A percentile compares a stretch with the other conserved stretches of the same genome.
These are phyloP conservation scores for Sminthurinus signatus DNA, from an alignment of 1,140 invertebrate genomes.

Conservation along the genomic window DNA sequence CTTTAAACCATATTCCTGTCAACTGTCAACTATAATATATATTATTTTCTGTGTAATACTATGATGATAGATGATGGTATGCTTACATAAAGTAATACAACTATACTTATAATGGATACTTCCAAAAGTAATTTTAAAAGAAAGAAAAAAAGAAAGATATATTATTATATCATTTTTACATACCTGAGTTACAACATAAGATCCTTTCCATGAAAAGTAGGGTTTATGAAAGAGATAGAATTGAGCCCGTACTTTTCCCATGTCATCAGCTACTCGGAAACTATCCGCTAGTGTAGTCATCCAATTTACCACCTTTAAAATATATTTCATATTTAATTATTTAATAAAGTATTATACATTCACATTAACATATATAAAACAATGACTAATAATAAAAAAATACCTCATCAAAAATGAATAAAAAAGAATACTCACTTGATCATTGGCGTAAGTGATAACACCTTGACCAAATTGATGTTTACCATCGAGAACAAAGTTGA, in stretches of 20 bases:
- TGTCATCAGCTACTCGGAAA: slow-evolving; percentile 92
- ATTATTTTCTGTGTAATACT: too few species aligned
- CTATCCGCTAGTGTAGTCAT: slow-evolving; percentile 92
- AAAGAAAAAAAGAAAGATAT: background rate
- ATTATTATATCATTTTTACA: slow-evolving; percentile 32
- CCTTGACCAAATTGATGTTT: slow-evolving; percentile 96
- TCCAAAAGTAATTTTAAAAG: too few species aligned
- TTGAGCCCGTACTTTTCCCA: slow-evolving; percentile 91
- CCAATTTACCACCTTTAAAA: slow-evolving; percentile 78
- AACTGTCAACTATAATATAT: too few species aligned
- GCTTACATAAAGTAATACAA: too few species aligned
- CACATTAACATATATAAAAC: background rate
- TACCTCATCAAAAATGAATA: background rate
- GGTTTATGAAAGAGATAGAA: slow-evolving; percentile 92
- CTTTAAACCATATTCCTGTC: too few species aligned
- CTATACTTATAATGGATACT: too few species aligned
- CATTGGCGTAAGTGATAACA: slow-evolving; percentile 95
- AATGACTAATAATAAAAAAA: background rate
- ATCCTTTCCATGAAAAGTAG: slow-evolving; percentile 96
- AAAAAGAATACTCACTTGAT: slow-evolving; percentile 51
- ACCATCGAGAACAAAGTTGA: slow-evolving; percentile 93
- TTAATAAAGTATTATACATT: too few species aligned
- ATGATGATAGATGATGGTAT: too few species aligned
- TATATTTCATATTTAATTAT: too few species aligned
- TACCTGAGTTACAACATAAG: slow-evolving; percentile 88